These are phyloP conservation scores for Otis tarda DNA, from an alignment of 2,113 vertebrate genomes.

Conservation along the genomic window DNA sequence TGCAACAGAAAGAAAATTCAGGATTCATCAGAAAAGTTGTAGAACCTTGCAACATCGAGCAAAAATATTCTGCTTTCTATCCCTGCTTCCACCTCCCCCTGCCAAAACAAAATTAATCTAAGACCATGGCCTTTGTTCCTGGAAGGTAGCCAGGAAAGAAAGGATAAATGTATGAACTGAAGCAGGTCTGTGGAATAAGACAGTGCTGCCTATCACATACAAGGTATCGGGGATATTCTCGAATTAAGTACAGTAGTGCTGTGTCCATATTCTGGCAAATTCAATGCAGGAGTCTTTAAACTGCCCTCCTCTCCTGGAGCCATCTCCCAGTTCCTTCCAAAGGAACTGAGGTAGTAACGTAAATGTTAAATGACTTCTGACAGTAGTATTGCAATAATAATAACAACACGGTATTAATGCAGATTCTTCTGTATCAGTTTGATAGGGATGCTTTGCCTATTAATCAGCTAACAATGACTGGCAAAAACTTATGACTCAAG, in stretches of 20 bases:
- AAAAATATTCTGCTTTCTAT: background rate
- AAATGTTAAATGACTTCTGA: background rate
- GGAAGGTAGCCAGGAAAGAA: background rate
- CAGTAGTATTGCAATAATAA: background rate
- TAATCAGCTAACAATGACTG: background rate
- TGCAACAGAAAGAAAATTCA: background rate
- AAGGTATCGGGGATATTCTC: background rate
- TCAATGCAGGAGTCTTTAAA: background rate
- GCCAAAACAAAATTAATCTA: background rate
- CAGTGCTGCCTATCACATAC: background rate
- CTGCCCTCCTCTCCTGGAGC: background rate
- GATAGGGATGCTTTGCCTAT: background rate
- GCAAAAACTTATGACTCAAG: background rate
- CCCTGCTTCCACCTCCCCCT: background rate
- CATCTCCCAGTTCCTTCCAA: background rate
- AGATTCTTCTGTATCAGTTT: background rate
- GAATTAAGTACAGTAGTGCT: background rate
- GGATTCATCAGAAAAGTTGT: background rate
- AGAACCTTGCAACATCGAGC: background rate
- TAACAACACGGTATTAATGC: fast-evolving
- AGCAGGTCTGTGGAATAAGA: background rate
- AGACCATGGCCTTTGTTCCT: background rate
- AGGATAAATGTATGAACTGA: background rate
- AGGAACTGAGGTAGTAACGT: background rate
- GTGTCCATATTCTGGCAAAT: background rate